Base-by-base conservation (phyloP, 2,888 invertebrate genomes). In the Dryocosmus kuriphilus region DNA sequence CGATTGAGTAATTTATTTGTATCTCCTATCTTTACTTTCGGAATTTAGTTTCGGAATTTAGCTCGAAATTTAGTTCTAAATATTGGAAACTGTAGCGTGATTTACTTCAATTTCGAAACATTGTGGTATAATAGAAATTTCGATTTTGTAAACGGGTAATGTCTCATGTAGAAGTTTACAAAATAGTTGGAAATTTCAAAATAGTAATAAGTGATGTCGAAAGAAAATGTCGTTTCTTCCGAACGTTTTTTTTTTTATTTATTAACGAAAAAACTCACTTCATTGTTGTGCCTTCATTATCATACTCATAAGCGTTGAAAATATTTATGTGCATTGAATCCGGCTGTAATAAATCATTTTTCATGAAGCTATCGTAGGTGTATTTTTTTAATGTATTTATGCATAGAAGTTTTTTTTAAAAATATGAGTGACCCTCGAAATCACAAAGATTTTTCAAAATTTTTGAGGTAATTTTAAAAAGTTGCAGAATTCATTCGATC, bases 271-370 rank as follows among this genome's bases (percentile, higher is more conserved):
- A 41, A 41, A 67, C 24, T 41, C 7, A 46, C 41, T 30, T 32
- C 27, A 71, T 71, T 51, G 30, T 51, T 71, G 71, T 71, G 71
- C 71, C 71, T 71, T 71, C 71, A 71, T 71, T 51, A 51, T 32
- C 30, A 71, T 27, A 71, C 51, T 71, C 67, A 30, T 46, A n/a
- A 27, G n/a, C 30, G 6, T 65, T 35, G 65, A 14, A 51, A 27
- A 57, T 24, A 51, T 71, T n/a, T 30, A 22, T 30, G 19, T 71
- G 71, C 51, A 71, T 30, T 71, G 51, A 32, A 51, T 71, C 71
- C 30, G 71, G 46, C 32, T 71, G 51, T 51, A 71, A 71, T 71
- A 71, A 46, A 71, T 71, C 71, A 71, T 71, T 71, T 71, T 71
- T 71, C 71, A 71, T 32, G 46, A 71, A 71, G 0, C 1, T 51